Evolutionary conservation across 2,797 vertebrate genomes (phyloP).

Genomic region (Poeciliopsis gracilis): DNA sequence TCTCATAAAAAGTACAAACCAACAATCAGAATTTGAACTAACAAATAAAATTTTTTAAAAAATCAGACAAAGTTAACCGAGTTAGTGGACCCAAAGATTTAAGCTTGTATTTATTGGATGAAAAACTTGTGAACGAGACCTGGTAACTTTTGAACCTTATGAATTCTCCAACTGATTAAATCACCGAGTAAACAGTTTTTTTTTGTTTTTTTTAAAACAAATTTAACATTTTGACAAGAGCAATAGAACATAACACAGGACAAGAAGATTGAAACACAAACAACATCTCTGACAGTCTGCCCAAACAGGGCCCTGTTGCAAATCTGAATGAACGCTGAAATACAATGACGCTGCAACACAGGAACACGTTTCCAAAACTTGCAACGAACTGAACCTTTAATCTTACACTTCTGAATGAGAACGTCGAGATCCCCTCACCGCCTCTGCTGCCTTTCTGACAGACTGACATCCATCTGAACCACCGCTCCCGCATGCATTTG

Average conservation of each 20-base stretch:
- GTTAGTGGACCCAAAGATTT: neutral
- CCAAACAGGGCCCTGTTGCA: neutral
- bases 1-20: slow-evolving; percentile 9
- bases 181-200: slow-evolving; percentile 11
- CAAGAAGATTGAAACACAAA: neutral
- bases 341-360: slow-evolving; percentile 31
- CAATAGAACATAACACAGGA: slow-evolving; percentile 27
- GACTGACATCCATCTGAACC: slow-evolving; percentile 45
- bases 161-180: slow-evolving; percentile 11
- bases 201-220: neutral
- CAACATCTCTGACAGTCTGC: neutral
- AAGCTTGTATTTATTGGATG: neutral
- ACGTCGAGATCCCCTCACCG: neutral
- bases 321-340: slow-evolving; percentile 14
- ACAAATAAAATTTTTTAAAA: neutral
- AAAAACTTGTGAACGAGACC: slow-evolving; percentile 32
- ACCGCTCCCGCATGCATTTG: slow-evolving; percentile 19
- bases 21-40: slow-evolving; percentile 15
- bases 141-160: neutral
- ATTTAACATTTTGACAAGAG: slow-evolving; percentile 17
- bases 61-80: neutral
- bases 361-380: slow-evolving; percentile 34
- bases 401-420: slow-evolving; percentile 27
- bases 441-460: slow-evolving; percentile 31
- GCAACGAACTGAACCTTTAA: slow-evolving; percentile 40